Evolutionary conservation across 2,797 vertebrate species (phyloP), one percentile per base, ranked within the genome.

Genomic region (Novumbra hubbsi): DNA sequence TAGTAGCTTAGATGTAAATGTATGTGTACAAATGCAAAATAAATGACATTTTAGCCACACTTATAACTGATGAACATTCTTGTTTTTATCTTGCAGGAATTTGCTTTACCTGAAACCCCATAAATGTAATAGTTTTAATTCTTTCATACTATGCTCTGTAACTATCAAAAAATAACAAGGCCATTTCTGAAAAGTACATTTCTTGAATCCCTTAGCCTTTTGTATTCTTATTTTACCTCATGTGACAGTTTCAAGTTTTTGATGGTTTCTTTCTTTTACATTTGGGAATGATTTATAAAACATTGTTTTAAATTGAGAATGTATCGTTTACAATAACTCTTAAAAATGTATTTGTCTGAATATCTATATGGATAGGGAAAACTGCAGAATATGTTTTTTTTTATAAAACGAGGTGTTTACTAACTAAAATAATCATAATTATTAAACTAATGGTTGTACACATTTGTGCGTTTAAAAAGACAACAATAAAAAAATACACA

Each of bases 1-100:
- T 83, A 79, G 80, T 82, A 81, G 72, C 80, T 81, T 78, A 84
- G 76, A 86, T 74, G 76, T n/a, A 73, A 65, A 34, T 2, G 32
- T 34, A 34, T 34, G 32, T 34, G 32, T 45, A 45, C 41, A 45
- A 12, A 45, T 45, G 7, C 9, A 45, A 12, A 45, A 45, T 45
- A 45, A 45, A 24, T 9, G 14, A 17, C 7, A 28, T 28, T 28
- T 15, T 50, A 27, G 68, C 27, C 24, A 24, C 34, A 24, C 12
- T 62, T 21, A 30, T 30, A 64, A 16, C 21, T 63, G 60, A 32
- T 16, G 62, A 64, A 32, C 16, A 63, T 63, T 24, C 57, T 27
- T 63, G 27, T 64, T 28, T 30, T 21, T 64, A 5, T 28, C 28
- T 9, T 57, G 55, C 8, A 57, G 52, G 11, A 64, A 64, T 28